Evolutionary conservation across 2,113 vertebrate species (phyloP).

Genomic region (Gadus chalcogrammus): DNA sequence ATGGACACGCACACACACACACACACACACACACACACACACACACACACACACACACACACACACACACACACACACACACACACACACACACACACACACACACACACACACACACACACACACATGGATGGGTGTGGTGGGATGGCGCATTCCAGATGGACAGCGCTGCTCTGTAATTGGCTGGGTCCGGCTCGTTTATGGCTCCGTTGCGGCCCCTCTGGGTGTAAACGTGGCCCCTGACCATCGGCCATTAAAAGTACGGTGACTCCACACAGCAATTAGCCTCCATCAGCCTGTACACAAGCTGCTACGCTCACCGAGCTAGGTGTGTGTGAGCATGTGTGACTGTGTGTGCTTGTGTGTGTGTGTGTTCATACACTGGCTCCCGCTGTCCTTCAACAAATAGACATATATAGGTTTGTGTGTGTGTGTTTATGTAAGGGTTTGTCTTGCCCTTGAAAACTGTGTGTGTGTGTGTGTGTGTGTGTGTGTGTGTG

Average conservation of each 20-base stretch:
- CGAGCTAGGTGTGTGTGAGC: conserved; percentile 22
- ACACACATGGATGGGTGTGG: background rate
- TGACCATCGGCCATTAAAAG: conserved; percentile 15
- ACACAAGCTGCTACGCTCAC: conserved; percentile 26
- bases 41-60: conserved; percentile 4
- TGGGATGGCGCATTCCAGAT: conserved; percentile 10
- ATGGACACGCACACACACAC: background rate
- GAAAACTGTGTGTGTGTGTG: conserved; percentile 8
- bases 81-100: background rate
- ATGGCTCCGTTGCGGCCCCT: conserved; percentile 11
- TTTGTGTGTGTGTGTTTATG: too few relatives aligned
- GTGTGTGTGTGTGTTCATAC: conserved; percentile 11
- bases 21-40: background rate
- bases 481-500: conserved; percentile 18
- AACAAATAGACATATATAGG: too few relatives aligned
- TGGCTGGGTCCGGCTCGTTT: conserved; percentile 30
- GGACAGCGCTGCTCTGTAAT: conserved; percentile 32
- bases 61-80: background rate
- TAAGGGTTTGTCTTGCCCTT: too few relatives aligned
- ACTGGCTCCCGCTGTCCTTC: too few relatives aligned
- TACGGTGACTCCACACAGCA: conserved; percentile 22
- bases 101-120: background rate
- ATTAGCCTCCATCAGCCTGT: conserved; percentile 43
- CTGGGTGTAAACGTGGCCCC: conserved; percentile 21
- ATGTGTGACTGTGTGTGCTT: conserved; percentile 1